These are phyloP conservation scores for Ciconia stormi DNA, from an alignment of 2,113 vertebrate genomes.

Conservation along the genomic window DNA sequence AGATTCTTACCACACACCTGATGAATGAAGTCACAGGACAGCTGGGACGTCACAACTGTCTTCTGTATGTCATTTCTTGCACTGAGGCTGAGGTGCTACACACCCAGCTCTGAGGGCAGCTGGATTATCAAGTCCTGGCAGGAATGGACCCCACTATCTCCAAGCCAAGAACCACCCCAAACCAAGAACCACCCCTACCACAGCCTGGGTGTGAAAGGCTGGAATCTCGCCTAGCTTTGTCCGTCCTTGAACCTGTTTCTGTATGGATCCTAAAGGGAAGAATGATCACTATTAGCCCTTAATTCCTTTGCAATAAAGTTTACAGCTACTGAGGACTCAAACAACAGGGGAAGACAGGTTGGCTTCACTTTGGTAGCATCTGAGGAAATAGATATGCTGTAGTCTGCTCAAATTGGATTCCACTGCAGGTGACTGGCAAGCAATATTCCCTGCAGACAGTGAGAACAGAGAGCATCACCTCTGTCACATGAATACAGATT, in stretches of 20 bases:
- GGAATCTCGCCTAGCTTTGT: not conserved
- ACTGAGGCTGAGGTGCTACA: not conserved
- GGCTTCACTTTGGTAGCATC: not conserved
- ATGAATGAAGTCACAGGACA: not conserved
- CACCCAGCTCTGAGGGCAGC: not conserved
- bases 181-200: not conserved
- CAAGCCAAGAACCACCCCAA: not conserved
- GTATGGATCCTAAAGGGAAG: not conserved
- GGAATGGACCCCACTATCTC: fast-evolving
- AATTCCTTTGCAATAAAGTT: not conserved
- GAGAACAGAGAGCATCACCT: constrained; percentile 1
- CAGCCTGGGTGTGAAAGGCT: not conserved
- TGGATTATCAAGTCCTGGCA: not conserved
- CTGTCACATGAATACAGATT: not conserved
- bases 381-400: not conserved
- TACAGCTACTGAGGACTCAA: not conserved
- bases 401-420: not conserved
- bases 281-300: not conserved
- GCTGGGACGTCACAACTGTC: fast-evolving
- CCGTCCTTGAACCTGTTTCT: not conserved
- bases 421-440: not conserved
- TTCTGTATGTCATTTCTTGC: not conserved
- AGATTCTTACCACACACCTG: not conserved
- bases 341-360: not conserved
- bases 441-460: not conserved